Conservation (phyloP, 2,113 vertebrate species). For the Caranx melampygus region DNA sequence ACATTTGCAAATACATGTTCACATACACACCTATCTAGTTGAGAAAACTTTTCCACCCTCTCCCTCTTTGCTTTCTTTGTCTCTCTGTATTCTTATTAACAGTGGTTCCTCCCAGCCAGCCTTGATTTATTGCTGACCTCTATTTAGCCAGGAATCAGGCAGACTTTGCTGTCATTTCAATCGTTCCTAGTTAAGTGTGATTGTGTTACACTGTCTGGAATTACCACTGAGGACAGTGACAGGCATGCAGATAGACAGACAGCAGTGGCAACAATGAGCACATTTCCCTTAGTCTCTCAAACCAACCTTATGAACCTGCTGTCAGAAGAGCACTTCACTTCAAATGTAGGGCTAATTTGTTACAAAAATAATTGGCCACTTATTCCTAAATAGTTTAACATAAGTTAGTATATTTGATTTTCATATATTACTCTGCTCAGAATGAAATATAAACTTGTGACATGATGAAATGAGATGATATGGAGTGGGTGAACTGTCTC, state of each 20-base stretch:
- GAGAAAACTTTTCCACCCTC: constrained; percentile 26
- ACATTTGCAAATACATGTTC: too few relatives aligned
- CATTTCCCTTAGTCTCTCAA: constrained; percentile 19
- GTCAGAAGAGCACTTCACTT: constrained; percentile 27
- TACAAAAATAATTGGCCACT: constrained; percentile 32
- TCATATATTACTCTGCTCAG: constrained; percentile 18
- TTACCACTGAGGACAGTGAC: constrained; percentile 61
- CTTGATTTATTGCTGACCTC: constrained; percentile 76
- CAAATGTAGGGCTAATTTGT: constrained; percentile 11
- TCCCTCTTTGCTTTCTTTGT: constrained; percentile 12
- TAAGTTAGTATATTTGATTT: constrained; percentile 31
- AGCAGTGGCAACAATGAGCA: constrained; percentile 13
- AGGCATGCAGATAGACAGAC: constrained; percentile 54
- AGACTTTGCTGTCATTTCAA: constrained; percentile 69
- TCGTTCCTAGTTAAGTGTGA: constrained; percentile 63
- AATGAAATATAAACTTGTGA: constrained; percentile 30
- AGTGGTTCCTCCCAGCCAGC: constrained; percentile 44
- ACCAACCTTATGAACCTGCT: constrained; percentile 11
- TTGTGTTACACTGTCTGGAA: constrained; percentile 73
- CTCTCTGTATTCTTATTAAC: constrained; percentile 65
- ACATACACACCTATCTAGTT: constrained; percentile 9
- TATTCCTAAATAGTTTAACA: constrained; percentile 29
- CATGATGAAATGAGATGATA: constrained; percentile 32
- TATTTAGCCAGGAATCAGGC: constrained; percentile 72
- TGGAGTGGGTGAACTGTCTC: not conserved